phyloP scores from a whole-genome alignment of 2,797 vertebrate genomes.

The Sebastiscus tertius region DNA sequence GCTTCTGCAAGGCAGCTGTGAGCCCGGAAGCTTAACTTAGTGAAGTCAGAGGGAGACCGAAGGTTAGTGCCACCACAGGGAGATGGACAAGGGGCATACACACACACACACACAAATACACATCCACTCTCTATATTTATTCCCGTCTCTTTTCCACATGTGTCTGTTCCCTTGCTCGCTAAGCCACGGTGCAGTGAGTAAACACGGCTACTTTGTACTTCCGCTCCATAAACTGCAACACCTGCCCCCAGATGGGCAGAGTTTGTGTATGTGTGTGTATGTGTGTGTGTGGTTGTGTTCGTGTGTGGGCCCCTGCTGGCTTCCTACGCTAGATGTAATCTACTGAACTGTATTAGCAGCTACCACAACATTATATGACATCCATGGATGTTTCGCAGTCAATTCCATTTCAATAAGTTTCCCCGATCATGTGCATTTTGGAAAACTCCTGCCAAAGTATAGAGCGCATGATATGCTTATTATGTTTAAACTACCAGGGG shows the following conservation, averaged over 20 bases:
- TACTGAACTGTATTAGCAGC: slow-evolving; percentile 41
- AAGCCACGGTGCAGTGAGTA: slow-evolving; percentile 60
- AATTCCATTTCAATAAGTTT: slow-evolving; percentile 4
- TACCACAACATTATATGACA: slow-evolving; percentile 22
- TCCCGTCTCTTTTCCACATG: slow-evolving; percentile 52
- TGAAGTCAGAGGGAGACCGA: slow-evolving; percentile 63
- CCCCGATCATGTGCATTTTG: background rate
- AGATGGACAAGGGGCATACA: slow-evolving; percentile 39
- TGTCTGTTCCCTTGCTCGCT: slow-evolving; percentile 54
- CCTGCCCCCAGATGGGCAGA: slow-evolving; percentile 67
- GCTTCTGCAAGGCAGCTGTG: slow-evolving; percentile 72
- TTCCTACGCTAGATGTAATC: slow-evolving; percentile 43
- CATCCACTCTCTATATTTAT: slow-evolving; percentile 16
- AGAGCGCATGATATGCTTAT: background rate
- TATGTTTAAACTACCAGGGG: background rate
- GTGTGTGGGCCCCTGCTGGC: slow-evolving; percentile 52
- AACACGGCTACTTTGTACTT: slow-evolving; percentile 72
- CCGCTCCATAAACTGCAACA: slow-evolving; percentile 79
- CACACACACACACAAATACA: slow-evolving; percentile 10
- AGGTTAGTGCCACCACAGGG: slow-evolving; percentile 65
- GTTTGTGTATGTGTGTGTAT: slow-evolving; percentile 23
- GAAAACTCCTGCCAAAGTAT: background rate
- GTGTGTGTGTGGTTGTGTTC: slow-evolving; percentile 22
- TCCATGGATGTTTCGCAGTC: slow-evolving; percentile 25
- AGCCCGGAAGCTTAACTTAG: slow-evolving; percentile 70